Percentiles rank a stretch among this genome's conserved stretches.
Conservation (phyloP, 2,797 vertebrate species). For the Syncerus caffer region DNA sequence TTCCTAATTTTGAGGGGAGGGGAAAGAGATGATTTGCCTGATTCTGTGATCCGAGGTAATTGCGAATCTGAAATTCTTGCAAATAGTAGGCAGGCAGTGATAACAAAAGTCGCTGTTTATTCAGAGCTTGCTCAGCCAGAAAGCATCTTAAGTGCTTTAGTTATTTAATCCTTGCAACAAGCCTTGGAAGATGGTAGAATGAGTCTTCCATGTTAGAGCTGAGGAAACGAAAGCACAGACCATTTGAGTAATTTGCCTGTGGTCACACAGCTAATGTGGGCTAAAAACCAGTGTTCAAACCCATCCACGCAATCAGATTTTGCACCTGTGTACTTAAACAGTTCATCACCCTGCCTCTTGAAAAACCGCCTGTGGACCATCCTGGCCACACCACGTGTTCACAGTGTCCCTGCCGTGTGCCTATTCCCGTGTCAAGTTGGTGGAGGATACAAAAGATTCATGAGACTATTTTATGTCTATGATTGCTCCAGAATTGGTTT, state of each 20-base stretch:
- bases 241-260: background rate
- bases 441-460: constrained; percentile 43
- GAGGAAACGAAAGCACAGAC: background rate
- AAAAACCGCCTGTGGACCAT: background rate
- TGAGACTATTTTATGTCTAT: constrained; percentile 57
- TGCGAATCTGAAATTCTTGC: background rate
- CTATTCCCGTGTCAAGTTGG: background rate
- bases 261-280: background rate
- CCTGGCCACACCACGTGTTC: background rate
- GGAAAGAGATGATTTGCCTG: background rate
- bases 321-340: fast-evolving
- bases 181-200: background rate
- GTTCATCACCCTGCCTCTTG: fast-evolving
- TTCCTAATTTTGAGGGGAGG: background rate
- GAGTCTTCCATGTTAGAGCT: background rate
- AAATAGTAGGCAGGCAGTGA: background rate
- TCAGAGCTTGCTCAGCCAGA: background rate
- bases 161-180: background rate
- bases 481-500: constrained; percentile 75
- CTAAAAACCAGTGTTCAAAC: no score
- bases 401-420: background rate
- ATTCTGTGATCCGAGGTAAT: background rate
- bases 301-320: fast-evolving
- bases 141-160: background rate
- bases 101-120: background rate